Evolutionary conservation across 23 tunicate genomes (phyloP).

Genomic region (Diplosoma virens): DNA sequence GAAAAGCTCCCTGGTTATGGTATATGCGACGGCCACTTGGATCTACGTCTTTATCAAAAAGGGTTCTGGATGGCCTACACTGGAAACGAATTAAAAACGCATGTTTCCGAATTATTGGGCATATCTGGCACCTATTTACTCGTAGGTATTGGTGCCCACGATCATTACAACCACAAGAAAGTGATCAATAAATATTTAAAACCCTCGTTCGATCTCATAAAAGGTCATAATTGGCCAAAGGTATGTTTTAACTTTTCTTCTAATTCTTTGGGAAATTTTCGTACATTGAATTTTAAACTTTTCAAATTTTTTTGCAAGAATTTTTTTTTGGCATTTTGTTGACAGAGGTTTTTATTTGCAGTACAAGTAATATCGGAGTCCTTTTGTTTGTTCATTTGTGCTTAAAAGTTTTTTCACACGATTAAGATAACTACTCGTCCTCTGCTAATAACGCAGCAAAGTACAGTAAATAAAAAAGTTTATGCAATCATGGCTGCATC

Average conservation of each 20-base stretch:
- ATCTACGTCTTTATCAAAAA: not conserved
- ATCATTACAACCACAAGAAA: not conserved
- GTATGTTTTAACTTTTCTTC: constrained; percentile 7
- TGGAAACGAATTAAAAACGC: constrained; percentile 16
- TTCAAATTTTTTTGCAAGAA: too few relatives aligned
- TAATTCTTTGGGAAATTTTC: too few relatives aligned
- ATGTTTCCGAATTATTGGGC: not conserved
- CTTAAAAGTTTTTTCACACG: too few relatives aligned
- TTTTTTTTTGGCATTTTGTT: too few relatives aligned
- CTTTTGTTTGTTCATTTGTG: too few relatives aligned
- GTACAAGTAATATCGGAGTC: too few relatives aligned
- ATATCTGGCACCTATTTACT: constrained; percentile 6
- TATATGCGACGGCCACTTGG: constrained; percentile 34
- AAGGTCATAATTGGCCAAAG: constrained; percentile 38
- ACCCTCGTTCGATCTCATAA: not conserved
- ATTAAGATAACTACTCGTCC: too few relatives aligned
- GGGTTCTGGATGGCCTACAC: constrained; percentile 24
- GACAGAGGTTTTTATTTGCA: too few relatives aligned
- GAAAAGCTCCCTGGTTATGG: constrained; percentile 27
- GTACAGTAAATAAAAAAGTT: too few relatives aligned
- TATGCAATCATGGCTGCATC: too few relatives aligned
- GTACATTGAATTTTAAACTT: too few relatives aligned
- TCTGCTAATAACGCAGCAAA: too few relatives aligned
- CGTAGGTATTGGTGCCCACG: constrained; percentile 34
- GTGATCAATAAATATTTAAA: constrained; percentile 2